phyloP scores from a whole-genome alignment of 2,113 vertebrate species.

The Engraulis encrasicolus region DNA sequence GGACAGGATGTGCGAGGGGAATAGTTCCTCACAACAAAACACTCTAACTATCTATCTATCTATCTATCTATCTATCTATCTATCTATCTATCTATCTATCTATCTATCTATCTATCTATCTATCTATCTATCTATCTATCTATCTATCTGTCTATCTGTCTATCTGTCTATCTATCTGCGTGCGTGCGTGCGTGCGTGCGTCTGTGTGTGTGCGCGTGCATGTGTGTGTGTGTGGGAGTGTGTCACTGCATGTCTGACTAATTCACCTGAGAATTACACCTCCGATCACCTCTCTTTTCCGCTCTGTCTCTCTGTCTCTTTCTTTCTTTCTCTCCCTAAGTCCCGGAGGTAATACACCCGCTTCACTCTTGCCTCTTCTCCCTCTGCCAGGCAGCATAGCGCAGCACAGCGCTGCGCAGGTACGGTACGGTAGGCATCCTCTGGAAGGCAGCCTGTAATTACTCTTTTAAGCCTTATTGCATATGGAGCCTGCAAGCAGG shows the following conservation, averaged over 20 bases:
- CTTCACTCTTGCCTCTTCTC: constrained; percentile 42
- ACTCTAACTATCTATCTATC: neutral
- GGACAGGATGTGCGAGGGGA: neutral
- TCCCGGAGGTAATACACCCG: neutral
- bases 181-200: too few species aligned
- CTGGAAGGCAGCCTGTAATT: constrained; percentile 79
- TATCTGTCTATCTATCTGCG: neutral
- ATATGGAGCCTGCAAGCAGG: too few species aligned
- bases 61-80: neutral
- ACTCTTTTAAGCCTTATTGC: constrained; percentile 78
- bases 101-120: constrained; percentile 6
- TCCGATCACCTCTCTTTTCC: too few species aligned
- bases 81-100: constrained; percentile 10
- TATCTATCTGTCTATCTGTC: neutral
- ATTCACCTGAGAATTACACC: too few species aligned
- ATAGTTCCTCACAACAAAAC: neutral
- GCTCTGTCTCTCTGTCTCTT: neutral
- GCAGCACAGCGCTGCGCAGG: too few species aligned
- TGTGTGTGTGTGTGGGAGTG: too few species aligned
- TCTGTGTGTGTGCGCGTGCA: too few species aligned
- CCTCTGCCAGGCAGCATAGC: constrained; percentile 66
- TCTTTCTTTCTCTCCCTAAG: neutral
- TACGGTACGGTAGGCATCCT: constrained; percentile 78
- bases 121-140: constrained; percentile 50
- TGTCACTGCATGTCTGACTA: too few species aligned